phyloP scores from a whole-genome alignment of 2,113 vertebrate genomes.

The Lepisosteus osseus region DNA sequence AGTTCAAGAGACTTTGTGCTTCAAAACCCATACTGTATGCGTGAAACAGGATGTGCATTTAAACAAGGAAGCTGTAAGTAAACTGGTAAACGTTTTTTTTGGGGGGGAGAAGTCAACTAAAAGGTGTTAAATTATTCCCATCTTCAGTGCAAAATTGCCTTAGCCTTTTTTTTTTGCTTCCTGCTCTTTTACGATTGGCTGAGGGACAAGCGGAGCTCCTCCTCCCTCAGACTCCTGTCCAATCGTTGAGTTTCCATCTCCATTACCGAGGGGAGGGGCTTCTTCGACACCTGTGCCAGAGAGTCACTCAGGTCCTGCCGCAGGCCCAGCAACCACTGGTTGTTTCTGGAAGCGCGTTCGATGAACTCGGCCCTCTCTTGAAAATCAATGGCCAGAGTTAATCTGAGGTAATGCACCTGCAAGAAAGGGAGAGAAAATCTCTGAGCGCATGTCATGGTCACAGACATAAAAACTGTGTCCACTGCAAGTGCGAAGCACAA shows the following conservation, averaged over 20 bases:
- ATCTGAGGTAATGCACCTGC: constrained; percentile 52
- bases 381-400: constrained; percentile 44
- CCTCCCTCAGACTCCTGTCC: constrained; percentile 58
- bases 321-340: constrained; percentile 47
- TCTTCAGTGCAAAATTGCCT: too few relatives aligned
- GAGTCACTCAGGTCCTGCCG: constrained; percentile 56
- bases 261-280: constrained; percentile 48
- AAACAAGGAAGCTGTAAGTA: too few relatives aligned
- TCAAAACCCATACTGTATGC: too few relatives aligned
- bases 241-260: constrained; percentile 59
- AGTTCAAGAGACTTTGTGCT: too few relatives aligned
- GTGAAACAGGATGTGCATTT: too few relatives aligned
- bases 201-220: constrained; percentile 50
- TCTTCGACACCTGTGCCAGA: constrained; percentile 44
- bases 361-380: constrained; percentile 57
- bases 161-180: too few relatives aligned
- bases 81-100: too few relatives aligned
- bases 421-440: neutral
- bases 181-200: constrained; percentile 37
- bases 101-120: too few relatives aligned
- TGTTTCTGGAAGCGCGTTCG: constrained; percentile 53
- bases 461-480: too few relatives aligned
- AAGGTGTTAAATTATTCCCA: too few relatives aligned
- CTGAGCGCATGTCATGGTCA: too few relatives aligned
- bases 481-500: too few relatives aligned